Conservation (phyloP, 1,140 invertebrate species). For the Achroia grisella region DNA sequence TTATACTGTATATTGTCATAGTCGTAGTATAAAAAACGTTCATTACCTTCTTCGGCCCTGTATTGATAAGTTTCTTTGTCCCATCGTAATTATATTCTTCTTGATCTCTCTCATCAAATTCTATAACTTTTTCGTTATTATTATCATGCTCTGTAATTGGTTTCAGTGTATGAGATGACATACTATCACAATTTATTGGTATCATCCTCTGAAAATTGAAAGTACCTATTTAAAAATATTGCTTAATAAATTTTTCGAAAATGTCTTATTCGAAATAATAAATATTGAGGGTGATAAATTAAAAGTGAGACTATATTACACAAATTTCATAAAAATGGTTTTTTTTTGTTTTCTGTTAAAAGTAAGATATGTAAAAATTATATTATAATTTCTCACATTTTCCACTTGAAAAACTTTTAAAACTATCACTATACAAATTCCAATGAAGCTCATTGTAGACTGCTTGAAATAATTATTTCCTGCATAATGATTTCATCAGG, state of each 20-base stretch:
- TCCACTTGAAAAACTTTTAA: slow-evolving; percentile 23
- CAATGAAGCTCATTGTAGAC: slow-evolving; percentile 31
- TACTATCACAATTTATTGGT: slow-evolving; percentile 26
- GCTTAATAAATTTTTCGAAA: too few species aligned
- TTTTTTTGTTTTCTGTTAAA: too few species aligned
- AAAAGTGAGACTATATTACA: too few species aligned
- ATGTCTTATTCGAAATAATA: too few species aligned
- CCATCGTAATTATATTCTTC: slow-evolving; percentile 17
- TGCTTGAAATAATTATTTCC: slow-evolving; percentile 12
- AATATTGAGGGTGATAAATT: too few species aligned
- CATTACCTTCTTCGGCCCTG: too few species aligned
- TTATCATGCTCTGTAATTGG: slow-evolving; percentile 13
- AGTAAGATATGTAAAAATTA: too few species aligned
- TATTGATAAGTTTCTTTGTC: background rate
- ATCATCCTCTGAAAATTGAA: slow-evolving; percentile 36
- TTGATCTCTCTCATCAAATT: slow-evolving; percentile 15
- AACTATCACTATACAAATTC: slow-evolving; percentile 22
- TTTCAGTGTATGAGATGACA: slow-evolving; percentile 8
- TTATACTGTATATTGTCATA: too few species aligned
- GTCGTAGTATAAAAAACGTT: too few species aligned
- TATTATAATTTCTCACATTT: slow-evolving; percentile 26
- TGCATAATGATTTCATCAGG: slow-evolving; percentile 14
- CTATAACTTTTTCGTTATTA: slow-evolving; percentile 22
- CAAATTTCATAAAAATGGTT: too few species aligned
- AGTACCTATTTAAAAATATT: too few species aligned